phyloP scores from a whole-genome alignment of 1,140 invertebrate species.

The Andricus grossulariae region DNA sequence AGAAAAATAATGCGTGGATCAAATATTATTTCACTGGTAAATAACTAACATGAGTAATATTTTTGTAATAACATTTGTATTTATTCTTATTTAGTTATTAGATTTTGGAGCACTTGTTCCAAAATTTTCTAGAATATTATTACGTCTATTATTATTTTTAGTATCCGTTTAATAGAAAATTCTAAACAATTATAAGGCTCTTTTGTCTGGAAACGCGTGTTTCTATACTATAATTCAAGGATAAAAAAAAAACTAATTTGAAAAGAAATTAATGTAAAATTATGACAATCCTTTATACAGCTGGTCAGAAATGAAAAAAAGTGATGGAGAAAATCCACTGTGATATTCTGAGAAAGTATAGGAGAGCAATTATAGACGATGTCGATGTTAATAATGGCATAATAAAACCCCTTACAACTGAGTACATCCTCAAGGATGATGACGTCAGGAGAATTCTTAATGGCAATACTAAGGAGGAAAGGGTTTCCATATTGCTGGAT shows the following conservation, averaged over 20 bases:
- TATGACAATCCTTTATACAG: background rate
- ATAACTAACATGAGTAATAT: too few species aligned
- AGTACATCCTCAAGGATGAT: conserved; percentile 62
- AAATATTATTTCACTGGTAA: background rate
- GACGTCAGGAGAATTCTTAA: conserved; percentile 59
- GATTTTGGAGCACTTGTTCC: too few species aligned
- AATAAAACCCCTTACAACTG: conserved; percentile 54
- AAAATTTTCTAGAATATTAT: too few species aligned
- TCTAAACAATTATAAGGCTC: too few species aligned
- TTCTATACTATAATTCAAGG: too few species aligned
- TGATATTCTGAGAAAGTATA: conserved; percentile 60
- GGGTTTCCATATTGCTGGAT: conserved; percentile 60
- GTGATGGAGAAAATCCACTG: conserved; percentile 65
- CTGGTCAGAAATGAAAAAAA: conserved; percentile 14
- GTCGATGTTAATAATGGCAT: conserved; percentile 69
- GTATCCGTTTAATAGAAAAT: too few species aligned
- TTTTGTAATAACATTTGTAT: too few species aligned
- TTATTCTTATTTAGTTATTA: too few species aligned
- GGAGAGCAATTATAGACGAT: conserved; percentile 64
- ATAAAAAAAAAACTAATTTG: too few species aligned
- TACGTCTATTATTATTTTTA: too few species aligned
- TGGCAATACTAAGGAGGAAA: conserved; percentile 53
- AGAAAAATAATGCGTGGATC: background rate
- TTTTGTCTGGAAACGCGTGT: too few species aligned
- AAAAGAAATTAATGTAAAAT: too few species aligned